A percentile compares a stretch with the other conserved stretches of the same genome.
phyloP scores from a whole-genome alignment of 1,140 invertebrate genomes.

The Cyphomyrmex costatus region DNA sequence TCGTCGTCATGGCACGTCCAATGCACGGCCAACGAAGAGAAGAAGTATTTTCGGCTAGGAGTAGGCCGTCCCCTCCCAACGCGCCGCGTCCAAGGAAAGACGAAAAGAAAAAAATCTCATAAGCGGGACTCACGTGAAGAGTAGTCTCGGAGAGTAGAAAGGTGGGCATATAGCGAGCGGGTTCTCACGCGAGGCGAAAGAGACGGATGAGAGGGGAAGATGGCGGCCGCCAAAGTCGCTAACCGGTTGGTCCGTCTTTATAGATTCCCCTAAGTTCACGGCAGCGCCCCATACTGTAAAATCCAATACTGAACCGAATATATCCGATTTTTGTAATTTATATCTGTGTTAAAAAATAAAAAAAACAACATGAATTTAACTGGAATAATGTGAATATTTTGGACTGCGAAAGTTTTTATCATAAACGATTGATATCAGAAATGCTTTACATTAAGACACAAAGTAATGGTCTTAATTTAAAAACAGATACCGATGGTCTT shows the following conservation, averaged over 20 bases:
- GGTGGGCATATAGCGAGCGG: conserved; percentile 78
- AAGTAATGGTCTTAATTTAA: no score
- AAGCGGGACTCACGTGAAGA: conserved; percentile 74
- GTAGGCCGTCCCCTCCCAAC: conserved; percentile 43
- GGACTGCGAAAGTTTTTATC: no score
- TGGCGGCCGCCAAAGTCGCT: conserved; percentile 84
- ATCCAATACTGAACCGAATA: conserved; percentile 54
- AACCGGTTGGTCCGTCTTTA: conserved; percentile 84
- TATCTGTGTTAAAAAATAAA: not conserved
- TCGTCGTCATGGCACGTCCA: conserved; percentile 37
- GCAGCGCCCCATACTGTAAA: conserved; percentile 50
- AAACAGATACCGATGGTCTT: no score
- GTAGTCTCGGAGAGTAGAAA: conserved; percentile 67
- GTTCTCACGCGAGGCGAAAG: conserved; percentile 81
- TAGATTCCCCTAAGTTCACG: conserved; percentile 79
- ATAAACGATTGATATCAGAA: no score
- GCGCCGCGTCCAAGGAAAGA: conserved; percentile 42
- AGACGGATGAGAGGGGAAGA: conserved; percentile 82
- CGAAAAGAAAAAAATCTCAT: conserved; percentile 58
- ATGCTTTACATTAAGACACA: no score
- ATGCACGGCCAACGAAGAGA: conserved; percentile 36
- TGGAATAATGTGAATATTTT: no score
- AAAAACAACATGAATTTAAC: no score
- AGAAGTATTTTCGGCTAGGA: conserved; percentile 65
- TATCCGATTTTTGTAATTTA: not conserved